Evolutionary conservation across 1,140 invertebrate genomes (phyloP), one percentile per base, ranked within the genome.

Genomic region (Drosophila kurseongensis): DNA sequence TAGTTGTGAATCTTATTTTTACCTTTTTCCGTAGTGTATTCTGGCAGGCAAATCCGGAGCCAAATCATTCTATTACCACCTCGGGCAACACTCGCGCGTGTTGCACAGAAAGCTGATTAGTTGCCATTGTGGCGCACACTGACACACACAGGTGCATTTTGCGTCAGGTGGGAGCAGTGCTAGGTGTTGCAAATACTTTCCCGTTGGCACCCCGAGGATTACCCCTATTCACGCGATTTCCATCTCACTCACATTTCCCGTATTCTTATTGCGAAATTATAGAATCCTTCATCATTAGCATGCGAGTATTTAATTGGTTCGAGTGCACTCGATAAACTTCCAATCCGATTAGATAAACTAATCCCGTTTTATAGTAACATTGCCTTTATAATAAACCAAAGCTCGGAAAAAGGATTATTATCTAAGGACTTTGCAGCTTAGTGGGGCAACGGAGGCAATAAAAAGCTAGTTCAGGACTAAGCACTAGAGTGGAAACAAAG

Each of bases 31-130:
- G 14, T 18, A 71, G 29, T 60, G 60, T 14, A 71, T 1, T 32
- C 13, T 47, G 27, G 23, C 63, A 68, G 63, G 67, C 51, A 40
- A 52, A 69, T 57, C 57, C 66, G 61, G 16, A 80, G 56, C 41
- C 72, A 77, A 78, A 75, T 86, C 69, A 81, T 71, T 71, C 68
- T 75, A 88, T 86, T 88, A 82, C 69, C 82, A 82, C 75, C 83
- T 76, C 50, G 52, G 66, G 66, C 42, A 16, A 65, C 44, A 29
- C 52, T 41, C 62, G 63, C 57, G 72, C 58, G 58, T 80, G 76
- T 73, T 76, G 63, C 67, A 65, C 73, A 75, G 78, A 86, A 88
- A 78, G 75, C 82, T 86, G 84, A 86, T 86, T 86, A 88, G 83
- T 88, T 82, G 66, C 75, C 55, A 71, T 78, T 75, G 80, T 72